phyloP scores from a whole-genome alignment of 2,888 invertebrate genomes.

The Sepioteuthis lessoniana region DNA sequence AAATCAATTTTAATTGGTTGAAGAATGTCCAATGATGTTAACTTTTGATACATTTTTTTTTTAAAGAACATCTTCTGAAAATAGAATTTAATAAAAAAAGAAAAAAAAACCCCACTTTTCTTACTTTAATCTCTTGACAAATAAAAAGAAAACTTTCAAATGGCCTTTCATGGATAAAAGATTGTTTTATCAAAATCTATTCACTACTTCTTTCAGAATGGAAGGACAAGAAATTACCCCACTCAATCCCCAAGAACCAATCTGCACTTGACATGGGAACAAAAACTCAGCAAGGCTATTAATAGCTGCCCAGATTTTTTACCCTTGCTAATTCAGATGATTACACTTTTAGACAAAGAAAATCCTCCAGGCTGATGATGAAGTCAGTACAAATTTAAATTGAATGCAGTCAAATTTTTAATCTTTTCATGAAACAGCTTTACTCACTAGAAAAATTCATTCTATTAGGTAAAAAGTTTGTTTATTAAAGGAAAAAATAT shows the following conservation, averaged over 20 bases:
- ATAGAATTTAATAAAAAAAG: background rate
- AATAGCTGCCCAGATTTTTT: no score
- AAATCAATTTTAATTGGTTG: background rate
- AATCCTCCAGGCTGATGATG: no score
- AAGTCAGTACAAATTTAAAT: no score
- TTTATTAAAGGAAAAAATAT: no score
- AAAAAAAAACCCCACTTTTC: background rate
- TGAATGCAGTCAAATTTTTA: no score
- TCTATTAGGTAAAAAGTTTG: no score
- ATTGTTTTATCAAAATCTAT: background rate
- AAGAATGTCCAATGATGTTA: background rate
- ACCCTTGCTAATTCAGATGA: no score
- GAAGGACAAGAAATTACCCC: background rate
- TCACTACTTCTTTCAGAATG: background rate
- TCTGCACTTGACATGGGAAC: background rate
- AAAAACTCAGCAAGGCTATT: background rate
- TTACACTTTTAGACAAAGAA: no score
- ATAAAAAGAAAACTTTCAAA: constrained; percentile 6
- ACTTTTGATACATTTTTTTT: background rate
- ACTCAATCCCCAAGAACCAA: background rate
- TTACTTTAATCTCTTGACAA: background rate
- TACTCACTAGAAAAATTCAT: no score
- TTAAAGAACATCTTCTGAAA: background rate
- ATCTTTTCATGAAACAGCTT: no score
- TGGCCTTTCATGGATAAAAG: background rate